Evolutionary conservation across 1,140 invertebrate genomes (phyloP), one percentile per base, ranked within the genome.

Genomic region (Zaprionus camerounensis): DNA sequence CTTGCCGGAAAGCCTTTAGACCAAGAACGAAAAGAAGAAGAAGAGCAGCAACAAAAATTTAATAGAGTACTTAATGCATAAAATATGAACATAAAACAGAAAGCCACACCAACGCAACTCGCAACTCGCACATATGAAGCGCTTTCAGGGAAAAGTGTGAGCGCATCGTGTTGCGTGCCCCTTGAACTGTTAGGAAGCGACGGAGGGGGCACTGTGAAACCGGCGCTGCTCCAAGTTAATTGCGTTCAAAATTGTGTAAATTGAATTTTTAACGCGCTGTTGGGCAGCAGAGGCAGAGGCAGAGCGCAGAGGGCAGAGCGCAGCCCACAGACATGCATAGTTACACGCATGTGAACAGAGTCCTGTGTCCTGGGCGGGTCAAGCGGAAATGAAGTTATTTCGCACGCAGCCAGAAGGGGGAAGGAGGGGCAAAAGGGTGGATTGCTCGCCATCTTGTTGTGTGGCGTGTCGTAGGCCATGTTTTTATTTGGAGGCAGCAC

Each of bases 241-340:
- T 87, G 84, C 71, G 83, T 82, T 87, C 64, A 81, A 87, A 86
- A 87, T 87, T 83, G 83, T 87, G 84, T 87, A 88, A 87, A 87
- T 87, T 88, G 84, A 87, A 87, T 88, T 87, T 88, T 88, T 78
- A 88, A 87, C 84, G 71, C 84, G 78, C 76, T 56, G 68, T 68
- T 71, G 76, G 56, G 49, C 71, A 75, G 26, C n/a, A 34, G 28
- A 6, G 5, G 26, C 13, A 31, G 11, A 44, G 12, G 26, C 13
- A 31, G 11, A 44, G 12, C 20, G n/a, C 13, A 26, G 22, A 24
- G 15, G 15, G 24, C 41, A 5, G 17, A 26, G 26, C 5, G 13
- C 41, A 49, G 24, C 15, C 55, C 67, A 74, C 75, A 74, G 65
- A 85, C 82, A 82, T 61, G 83, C 77, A 80, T 78, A 80, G 83